Evolutionary conservation across 2,113 vertebrate species (phyloP).

Genomic region (Parus major): DNA sequence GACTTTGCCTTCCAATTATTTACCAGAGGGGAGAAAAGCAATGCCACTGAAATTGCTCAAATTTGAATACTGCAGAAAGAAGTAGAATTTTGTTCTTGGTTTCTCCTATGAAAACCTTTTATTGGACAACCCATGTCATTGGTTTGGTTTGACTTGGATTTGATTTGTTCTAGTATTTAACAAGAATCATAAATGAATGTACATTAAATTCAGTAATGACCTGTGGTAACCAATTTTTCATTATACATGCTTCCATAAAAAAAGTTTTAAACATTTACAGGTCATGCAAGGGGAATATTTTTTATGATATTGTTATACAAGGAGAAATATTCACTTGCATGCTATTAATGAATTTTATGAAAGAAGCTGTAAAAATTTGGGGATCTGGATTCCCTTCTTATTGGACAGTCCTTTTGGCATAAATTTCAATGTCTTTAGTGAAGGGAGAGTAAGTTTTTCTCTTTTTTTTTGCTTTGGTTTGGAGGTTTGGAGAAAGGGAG

Average conservation of each 20-base stretch:
- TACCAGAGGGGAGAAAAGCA: neutral
- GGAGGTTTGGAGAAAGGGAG: neutral
- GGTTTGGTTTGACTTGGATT: neutral
- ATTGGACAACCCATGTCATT: neutral
- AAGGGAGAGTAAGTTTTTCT: neutral
- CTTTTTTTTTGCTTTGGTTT: neutral
- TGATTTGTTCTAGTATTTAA: neutral
- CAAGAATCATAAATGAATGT: neutral
- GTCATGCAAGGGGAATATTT: neutral
- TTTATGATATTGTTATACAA: neutral
- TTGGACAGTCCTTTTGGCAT: neutral
- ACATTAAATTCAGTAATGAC: neutral
- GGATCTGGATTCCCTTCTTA: neutral
- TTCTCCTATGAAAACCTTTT: neutral
- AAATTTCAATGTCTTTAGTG: neutral
- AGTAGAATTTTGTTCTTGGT: neutral
- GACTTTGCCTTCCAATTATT: slow-evolving; percentile 30
- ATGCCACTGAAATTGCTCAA: neutral
- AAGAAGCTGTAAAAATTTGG: neutral
- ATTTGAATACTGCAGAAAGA: neutral
- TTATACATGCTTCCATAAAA: neutral
- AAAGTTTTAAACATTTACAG: neutral
- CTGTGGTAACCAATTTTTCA: neutral
- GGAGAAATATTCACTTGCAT: neutral
- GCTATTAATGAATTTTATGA: neutral